Conservation (phyloP, 1,140 invertebrate genomes). For the Stratiolaelaps scimitus region DNA sequence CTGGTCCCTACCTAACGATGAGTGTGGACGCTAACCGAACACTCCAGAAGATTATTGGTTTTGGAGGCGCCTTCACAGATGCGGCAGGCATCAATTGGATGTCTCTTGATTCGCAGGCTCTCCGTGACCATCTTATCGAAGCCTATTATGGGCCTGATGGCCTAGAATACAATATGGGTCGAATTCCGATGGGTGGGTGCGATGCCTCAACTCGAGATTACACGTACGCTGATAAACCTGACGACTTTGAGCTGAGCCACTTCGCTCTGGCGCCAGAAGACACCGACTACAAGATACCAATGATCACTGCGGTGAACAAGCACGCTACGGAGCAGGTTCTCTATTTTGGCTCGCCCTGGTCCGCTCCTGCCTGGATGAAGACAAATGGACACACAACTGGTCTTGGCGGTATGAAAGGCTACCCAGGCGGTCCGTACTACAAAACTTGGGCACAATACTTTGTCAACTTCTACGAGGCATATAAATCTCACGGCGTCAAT, state of each 20-base stretch:
- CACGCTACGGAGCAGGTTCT: slow-evolving; percentile 42
- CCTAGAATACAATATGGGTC: slow-evolving; percentile 58
- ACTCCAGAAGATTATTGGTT: slow-evolving; percentile 51
- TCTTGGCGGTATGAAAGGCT: slow-evolving; percentile 48
- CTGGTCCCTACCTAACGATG: not conserved
- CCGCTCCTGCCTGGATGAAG: slow-evolving; percentile 85
- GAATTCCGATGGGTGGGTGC: slow-evolving; percentile 65
- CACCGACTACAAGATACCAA: slow-evolving; percentile 54
- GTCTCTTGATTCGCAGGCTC: slow-evolving; percentile 46
- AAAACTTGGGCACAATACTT: slow-evolving; percentile 67
- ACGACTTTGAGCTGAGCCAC: slow-evolving; percentile 52
- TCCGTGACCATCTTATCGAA: slow-evolving; percentile 7
- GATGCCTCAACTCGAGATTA: slow-evolving; percentile 63
- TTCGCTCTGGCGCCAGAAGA: slow-evolving; percentile 57
- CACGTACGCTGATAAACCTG: slow-evolving; percentile 51
- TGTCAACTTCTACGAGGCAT: slow-evolving; percentile 53
- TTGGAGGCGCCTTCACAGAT: slow-evolving; percentile 77
- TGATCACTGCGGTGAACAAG: slow-evolving; percentile 47
- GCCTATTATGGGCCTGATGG: slow-evolving; percentile 33
- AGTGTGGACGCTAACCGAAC: slow-evolving; percentile 28
- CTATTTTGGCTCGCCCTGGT: slow-evolving; percentile 63
- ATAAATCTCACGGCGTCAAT: slow-evolving; percentile 45
- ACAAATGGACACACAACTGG: slow-evolving; percentile 52
- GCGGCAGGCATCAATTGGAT: slow-evolving; percentile 60
- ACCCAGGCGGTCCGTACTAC: slow-evolving; percentile 51